A percentile compares a stretch with the other conserved stretches of the same genome.
Evolutionary conservation across 1,140 invertebrate species (phyloP).

Genomic region (Scaptomyza graminum): DNA sequence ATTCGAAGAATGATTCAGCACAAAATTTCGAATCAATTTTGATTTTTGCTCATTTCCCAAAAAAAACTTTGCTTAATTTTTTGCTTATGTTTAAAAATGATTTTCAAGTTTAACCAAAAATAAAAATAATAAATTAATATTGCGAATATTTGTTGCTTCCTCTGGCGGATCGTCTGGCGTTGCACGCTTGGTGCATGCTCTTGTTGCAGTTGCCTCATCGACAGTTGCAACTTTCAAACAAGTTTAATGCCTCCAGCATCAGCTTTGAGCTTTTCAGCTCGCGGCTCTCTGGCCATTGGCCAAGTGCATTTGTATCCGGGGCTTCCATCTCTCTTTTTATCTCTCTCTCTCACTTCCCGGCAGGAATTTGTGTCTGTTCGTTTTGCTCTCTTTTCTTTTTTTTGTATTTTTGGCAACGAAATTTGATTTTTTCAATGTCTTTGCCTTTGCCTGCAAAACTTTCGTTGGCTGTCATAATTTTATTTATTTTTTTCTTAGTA

Average conservation of each 20-base stretch:
- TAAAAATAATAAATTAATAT: conserved; percentile 18
- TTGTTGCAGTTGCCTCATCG: conserved; percentile 39
- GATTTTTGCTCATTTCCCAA: not conserved
- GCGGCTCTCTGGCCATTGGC: conserved; percentile 17
- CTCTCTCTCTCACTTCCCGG: not conserved
- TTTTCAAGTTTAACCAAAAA: conserved; percentile 57
- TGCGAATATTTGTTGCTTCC: conserved; percentile 33
- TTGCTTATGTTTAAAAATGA: conserved; percentile 36
- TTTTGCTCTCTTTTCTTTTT: conserved; percentile 33
- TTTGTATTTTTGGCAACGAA: conserved; percentile 64
- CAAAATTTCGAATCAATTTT: conserved; percentile 4
- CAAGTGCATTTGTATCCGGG: conserved; percentile 44
- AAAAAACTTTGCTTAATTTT: conserved; percentile 15
- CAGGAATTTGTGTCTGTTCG: conserved; percentile 62
- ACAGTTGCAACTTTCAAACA: conserved; percentile 77
- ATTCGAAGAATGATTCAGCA: not conserved
- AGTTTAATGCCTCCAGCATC: conserved; percentile 60
- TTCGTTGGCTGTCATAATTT: conserved; percentile 59
- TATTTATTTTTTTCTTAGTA: conserved; percentile 44
- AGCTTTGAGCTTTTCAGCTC: conserved; percentile 10
- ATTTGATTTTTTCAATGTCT: conserved; percentile 65
- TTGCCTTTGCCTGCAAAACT: conserved; percentile 58
- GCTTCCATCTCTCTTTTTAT: conserved; percentile 7
- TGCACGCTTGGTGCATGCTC: not conserved
- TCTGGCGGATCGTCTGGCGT: conserved; percentile 6